These are phyloP conservation scores for Acanthosepion esculentum DNA, from an alignment of 2,888 invertebrate species.

Conservation along the genomic window DNA sequence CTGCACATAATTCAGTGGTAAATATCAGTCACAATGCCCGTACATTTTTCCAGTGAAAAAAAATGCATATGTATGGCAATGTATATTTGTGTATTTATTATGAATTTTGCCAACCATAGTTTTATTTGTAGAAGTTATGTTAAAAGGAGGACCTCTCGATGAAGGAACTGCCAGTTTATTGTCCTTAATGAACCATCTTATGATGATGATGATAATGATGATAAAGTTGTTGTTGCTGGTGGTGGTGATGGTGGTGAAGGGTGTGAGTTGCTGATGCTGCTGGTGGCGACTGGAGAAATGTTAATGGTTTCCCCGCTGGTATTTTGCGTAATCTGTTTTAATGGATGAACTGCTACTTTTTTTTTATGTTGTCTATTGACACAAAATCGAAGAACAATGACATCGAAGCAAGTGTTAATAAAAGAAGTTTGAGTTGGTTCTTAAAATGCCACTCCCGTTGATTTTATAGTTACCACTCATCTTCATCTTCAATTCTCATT, in stretches of 20 bases:
- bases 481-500: not conserved
- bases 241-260: not conserved
- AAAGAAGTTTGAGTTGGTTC: not conserved
- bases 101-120: too few relatives aligned
- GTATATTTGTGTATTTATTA: too few relatives aligned
- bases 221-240: not conserved
- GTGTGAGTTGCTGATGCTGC: not conserved
- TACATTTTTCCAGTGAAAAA: too few relatives aligned
- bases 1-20: too few relatives aligned
- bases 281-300: not conserved
- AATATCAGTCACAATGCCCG: too few relatives aligned
- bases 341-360: not conserved
- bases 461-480: not conserved
- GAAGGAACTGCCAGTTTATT: not conserved
- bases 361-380: not conserved
- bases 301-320: slow-evolving; percentile 7
- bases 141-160: too few relatives aligned
- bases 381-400: not conserved
- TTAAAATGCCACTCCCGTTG: not conserved
- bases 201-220: too few relatives aligned
- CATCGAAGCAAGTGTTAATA: not conserved
- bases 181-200: not conserved
- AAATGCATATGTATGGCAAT: too few relatives aligned
- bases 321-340: not conserved
- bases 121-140: too few relatives aligned